phyloP scores from a whole-genome alignment of 2,888 invertebrate genomes.

The Petrolisthes cinctipes region DNA sequence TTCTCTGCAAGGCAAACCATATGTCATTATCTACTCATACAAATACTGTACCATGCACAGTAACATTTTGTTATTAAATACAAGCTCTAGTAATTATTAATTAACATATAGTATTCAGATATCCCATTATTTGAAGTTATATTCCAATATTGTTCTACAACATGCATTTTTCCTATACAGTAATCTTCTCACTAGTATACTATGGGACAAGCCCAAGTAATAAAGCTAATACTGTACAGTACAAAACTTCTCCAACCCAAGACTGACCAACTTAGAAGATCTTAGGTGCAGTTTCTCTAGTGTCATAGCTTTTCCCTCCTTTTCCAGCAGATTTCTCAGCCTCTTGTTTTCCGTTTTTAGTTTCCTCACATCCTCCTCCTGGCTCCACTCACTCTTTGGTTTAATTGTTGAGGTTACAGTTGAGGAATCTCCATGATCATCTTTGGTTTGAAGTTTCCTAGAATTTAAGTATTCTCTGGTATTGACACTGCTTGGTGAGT shows the following conservation, averaged over 20 bases:
- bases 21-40: neutral
- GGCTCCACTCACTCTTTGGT: no score
- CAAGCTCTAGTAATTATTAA: no score
- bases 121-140: no score
- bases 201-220: no score
- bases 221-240: no score
- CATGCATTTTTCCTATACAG: no score
- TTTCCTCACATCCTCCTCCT: neutral
- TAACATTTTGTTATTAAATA: neutral
- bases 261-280: constrained; percentile 2
- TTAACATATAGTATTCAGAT: no score
- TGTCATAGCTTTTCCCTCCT: neutral
- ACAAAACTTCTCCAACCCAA: neutral
- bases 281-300: constrained; percentile 9
- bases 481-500: neutral
- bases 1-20: neutral
- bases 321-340: neutral
- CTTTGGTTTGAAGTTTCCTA: no score
- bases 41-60: neutral
- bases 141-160: no score
- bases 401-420: no score
- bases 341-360: neutral
- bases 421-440: no score
- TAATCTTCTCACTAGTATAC: no score
- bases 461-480: neutral